Base-by-base conservation (phyloP, 2,888 invertebrate species). In the Campoplex capitator region DNA sequence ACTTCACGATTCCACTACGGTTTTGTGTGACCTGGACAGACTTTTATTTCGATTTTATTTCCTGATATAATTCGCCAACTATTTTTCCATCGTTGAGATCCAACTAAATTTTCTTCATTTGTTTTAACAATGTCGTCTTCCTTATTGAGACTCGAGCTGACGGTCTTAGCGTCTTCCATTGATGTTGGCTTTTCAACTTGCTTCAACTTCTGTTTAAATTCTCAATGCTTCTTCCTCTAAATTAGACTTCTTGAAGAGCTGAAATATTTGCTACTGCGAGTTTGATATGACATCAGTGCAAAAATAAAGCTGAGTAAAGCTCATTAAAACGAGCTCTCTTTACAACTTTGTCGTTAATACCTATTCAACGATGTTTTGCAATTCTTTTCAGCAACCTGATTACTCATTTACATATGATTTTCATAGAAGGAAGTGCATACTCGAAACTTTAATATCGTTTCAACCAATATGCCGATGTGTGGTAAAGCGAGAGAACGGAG, bases 361-460 rank as follows among this genome's bases (percentile, higher is more conserved):
- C 11, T 32, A 56, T 74, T 1, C 16, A 11, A 45, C 48, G 62
- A 76, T 62, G n/a, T 8, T 28, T 71, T 7, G 32, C 23, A 0
- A 23, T 23, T 74, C 56, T 28, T n/a, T 28, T 32, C 7, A 16
- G 16, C n/a, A 28, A 16, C 38, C 42, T 56, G 38, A 67, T 67
- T 28, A 67, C n/a, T 9, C n/a, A 28, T 11, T 51, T 42, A 42
- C 35, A 58, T 32, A 48, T 28, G 6, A 58, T 67, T 75, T 58
- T 18, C 18, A 48, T 45, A 18, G 58, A 13, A 74, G 51, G 32
- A 81, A 74, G 65, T 65, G 42, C 38, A 8, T 51, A 28, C 54
- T 65, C 54, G 58, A 73, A 65, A 81, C 73, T 81, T 73, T 18
- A 74, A 67, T 54, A 74, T 67, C 48, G 65, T 13, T 8, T 51